These are phyloP conservation scores for Karalla daura DNA, from an alignment of 2,797 vertebrate species.

Conservation along the genomic window DNA sequence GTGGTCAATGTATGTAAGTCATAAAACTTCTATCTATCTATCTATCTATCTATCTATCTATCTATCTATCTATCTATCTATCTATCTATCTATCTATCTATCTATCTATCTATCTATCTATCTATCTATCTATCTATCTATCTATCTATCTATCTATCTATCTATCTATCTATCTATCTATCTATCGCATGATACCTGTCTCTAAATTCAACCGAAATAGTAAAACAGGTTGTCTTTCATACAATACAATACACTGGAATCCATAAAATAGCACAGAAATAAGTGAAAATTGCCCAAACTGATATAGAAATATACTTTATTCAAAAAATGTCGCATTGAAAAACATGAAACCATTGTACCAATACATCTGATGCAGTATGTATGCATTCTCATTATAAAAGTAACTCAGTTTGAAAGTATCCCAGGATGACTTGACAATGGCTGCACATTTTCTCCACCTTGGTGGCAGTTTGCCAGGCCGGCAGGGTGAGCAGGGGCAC, in stretches of 20 bases:
- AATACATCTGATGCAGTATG: background rate
- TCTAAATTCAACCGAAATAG: background rate
- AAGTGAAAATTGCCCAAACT: too few species aligned
- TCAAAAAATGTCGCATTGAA: too few species aligned
- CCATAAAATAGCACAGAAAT: too few species aligned
- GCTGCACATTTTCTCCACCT: background rate
- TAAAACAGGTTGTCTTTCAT: too few species aligned
- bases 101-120: conserved; percentile 2
- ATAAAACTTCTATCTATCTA: conserved; percentile 1
- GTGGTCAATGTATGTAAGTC: conserved; percentile 23
- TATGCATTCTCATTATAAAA: background rate
- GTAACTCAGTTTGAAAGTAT: background rate
- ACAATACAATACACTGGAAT: too few species aligned
- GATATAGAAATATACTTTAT: too few species aligned
- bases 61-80: background rate
- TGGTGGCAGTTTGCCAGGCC: conserved; percentile 23
- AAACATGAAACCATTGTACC: background rate
- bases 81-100: conserved; percentile 14
- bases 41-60: conserved; percentile 2
- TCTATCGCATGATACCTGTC: too few species aligned
- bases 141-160: conserved; percentile 1
- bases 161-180: too few species aligned
- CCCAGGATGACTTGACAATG: conserved; percentile 13
- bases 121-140: background rate
- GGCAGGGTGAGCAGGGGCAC: conserved; percentile 3